Evolutionary conservation across 2,113 vertebrate species (phyloP).

Genomic region (Chauna torquata): DNA sequence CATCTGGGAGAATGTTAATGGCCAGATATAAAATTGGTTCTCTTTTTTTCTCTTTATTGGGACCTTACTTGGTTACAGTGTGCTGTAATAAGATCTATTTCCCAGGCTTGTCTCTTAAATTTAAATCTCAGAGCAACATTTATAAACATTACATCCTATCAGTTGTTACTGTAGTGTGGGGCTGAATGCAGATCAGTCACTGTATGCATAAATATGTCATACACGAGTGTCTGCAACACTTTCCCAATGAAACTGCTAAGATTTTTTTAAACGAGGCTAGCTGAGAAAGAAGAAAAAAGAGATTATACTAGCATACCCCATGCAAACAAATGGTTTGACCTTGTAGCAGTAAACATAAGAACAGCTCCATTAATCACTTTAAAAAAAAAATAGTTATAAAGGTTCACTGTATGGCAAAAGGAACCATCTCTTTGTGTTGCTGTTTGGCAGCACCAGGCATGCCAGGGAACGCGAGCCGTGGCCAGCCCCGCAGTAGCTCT

Average conservation of each 20-base stretch:
- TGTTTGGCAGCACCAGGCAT: not conserved
- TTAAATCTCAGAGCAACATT: not conserved
- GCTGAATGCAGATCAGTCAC: constrained; percentile 7
- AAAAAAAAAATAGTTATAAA: not conserved
- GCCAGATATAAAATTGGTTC: constrained; percentile 33
- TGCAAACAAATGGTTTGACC: constrained; percentile 24
- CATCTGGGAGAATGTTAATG: constrained; percentile 47
- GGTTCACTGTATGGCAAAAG: not conserved
- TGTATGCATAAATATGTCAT: not conserved
- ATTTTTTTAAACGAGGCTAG: not conserved
- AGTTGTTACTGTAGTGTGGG: not conserved
- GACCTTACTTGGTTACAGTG: not conserved
- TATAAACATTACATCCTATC: constrained; percentile 24
- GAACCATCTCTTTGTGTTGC: not conserved
- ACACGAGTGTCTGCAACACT: not conserved
- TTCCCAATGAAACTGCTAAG: not conserved
- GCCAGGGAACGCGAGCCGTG: not conserved
- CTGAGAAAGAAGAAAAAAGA: not conserved
- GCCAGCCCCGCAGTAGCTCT: not conserved
- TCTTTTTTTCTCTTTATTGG: constrained; percentile 20
- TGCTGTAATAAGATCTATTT: constrained; percentile 35
- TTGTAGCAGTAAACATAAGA: not conserved
- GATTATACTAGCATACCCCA: not conserved
- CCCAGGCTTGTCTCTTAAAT: constrained; percentile 38
- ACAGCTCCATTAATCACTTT: not conserved